A percentile compares a stretch with the other conserved stretches of the same genome.
Evolutionary conservation across 1,140 invertebrate genomes (phyloP).

Genomic region (Anagrus nilaparvatae): DNA sequence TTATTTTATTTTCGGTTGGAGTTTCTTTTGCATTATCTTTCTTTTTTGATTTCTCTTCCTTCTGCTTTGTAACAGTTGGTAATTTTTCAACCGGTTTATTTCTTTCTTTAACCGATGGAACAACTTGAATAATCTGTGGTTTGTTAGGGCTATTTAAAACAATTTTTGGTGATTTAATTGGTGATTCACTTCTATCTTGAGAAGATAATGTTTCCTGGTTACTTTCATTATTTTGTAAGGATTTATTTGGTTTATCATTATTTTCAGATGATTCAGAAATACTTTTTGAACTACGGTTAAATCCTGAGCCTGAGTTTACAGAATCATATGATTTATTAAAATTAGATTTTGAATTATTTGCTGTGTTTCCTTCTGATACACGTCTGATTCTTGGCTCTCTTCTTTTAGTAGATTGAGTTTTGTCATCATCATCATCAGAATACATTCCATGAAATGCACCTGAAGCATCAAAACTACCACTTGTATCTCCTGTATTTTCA

Average conservation of each 20-base stretch:
- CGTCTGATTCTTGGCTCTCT: slow-evolving; percentile 27
- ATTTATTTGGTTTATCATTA: too few species aligned
- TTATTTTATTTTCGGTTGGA: not conserved
- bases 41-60: slow-evolving; percentile 3
- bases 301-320: too few species aligned
- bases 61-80: not conserved
- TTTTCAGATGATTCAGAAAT: too few species aligned
- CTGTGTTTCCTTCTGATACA: slow-evolving; percentile 33
- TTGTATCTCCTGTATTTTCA: slow-evolving; percentile 63
- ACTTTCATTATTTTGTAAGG: too few species aligned
- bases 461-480: slow-evolving; percentile 76
- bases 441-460: slow-evolving; percentile 65
- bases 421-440: slow-evolving; percentile 52
- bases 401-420: slow-evolving; percentile 16
- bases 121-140: too few species aligned
- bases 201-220: too few species aligned
- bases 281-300: too few species aligned
- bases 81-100: not conserved
- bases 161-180: too few species aligned
- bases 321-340: too few species aligned
- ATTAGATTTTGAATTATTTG: slow-evolving; percentile 8
- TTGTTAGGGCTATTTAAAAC: too few species aligned
- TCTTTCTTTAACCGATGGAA: too few species aligned
- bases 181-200: too few species aligned
- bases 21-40: slow-evolving; percentile 7